These are phyloP conservation scores for Cotesia chilonis DNA, from an alignment of 1,140 invertebrate species.

Conservation along the genomic window DNA sequence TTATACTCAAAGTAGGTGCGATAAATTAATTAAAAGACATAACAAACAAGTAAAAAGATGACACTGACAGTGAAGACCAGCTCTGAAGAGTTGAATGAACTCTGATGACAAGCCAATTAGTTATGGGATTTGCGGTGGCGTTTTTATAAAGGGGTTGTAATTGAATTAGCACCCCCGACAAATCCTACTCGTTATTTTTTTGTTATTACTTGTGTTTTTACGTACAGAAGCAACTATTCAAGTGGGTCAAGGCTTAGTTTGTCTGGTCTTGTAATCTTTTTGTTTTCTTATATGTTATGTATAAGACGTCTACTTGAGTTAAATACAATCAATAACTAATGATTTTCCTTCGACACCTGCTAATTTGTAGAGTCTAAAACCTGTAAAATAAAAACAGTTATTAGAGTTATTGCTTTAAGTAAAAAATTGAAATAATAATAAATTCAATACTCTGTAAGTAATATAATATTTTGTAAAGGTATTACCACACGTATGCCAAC, in stretches of 20 bases:
- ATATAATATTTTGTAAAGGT: conserved; percentile 3
- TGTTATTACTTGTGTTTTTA: conserved; percentile 7
- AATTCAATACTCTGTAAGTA: too few relatives aligned
- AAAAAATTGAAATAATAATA: too few relatives aligned
- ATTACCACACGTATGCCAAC: background rate
- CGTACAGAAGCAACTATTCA: background rate
- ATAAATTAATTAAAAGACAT: background rate
- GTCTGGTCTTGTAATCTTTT: background rate
- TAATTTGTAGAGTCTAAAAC: too few relatives aligned
- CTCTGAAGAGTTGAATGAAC: conserved; percentile 53
- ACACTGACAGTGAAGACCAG: conserved; percentile 38
- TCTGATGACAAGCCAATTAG: conserved; percentile 43
- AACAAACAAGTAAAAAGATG: conserved; percentile 19
- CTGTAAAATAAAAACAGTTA: too few relatives aligned
- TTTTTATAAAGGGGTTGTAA: conserved; percentile 27
- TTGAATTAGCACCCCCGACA: conserved; percentile 21
- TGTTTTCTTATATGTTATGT: background rate
- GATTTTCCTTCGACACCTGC: background rate
- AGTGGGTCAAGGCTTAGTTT: conserved; percentile 15
- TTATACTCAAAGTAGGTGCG: conserved; percentile 89
- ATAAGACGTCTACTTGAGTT: too few relatives aligned
- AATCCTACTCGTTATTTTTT: background rate
- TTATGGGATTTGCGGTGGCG: background rate
- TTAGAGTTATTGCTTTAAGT: too few relatives aligned
- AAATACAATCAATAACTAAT: background rate